A percentile compares a stretch with the other conserved stretches of the same genome.
Conservation (phyloP, 2,888 invertebrate genomes). For the Eulithis prunata region DNA sequence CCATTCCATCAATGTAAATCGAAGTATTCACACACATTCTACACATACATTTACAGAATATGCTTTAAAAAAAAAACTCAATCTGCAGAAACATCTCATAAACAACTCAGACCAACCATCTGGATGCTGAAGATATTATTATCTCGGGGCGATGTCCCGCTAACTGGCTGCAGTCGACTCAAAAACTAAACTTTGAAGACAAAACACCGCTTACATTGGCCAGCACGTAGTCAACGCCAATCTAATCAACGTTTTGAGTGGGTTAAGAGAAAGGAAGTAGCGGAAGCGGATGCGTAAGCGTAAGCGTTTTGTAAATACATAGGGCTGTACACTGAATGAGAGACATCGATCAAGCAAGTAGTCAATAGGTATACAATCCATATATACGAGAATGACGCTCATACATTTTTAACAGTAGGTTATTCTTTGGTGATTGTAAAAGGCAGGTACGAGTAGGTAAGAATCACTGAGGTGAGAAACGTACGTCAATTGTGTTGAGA, state of each 20-base stretch:
- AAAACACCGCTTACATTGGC: slow-evolving; percentile 63
- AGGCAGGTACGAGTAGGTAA: no score
- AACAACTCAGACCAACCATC: slow-evolving; percentile 27
- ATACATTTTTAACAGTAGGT: no score
- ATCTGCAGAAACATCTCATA: slow-evolving; percentile 9
- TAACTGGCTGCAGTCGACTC: slow-evolving; percentile 41
- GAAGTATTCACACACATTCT: no score
- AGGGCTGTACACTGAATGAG: no score
- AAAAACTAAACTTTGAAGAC: slow-evolving; percentile 63
- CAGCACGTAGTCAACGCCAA: slow-evolving; percentile 66
- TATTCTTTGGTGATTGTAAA: no score
- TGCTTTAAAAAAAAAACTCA: background rate
- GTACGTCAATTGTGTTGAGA: no score
- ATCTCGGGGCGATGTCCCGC: slow-evolving; percentile 18
- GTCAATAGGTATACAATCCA: no score
- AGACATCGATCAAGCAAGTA: no score
- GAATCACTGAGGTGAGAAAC: no score
- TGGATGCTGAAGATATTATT: slow-evolving; percentile 24
- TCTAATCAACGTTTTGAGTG: slow-evolving; percentile 61
- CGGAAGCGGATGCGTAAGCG: slow-evolving; percentile 32
- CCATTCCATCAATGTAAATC: no score
- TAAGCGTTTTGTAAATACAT: background rate
- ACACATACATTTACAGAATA: no score
- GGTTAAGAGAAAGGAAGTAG: slow-evolving; percentile 29
- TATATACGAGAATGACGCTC: no score